Evolutionary conservation across 2,888 invertebrate genomes (phyloP).

Genomic region (Lasioglossum oenotherae): DNA sequence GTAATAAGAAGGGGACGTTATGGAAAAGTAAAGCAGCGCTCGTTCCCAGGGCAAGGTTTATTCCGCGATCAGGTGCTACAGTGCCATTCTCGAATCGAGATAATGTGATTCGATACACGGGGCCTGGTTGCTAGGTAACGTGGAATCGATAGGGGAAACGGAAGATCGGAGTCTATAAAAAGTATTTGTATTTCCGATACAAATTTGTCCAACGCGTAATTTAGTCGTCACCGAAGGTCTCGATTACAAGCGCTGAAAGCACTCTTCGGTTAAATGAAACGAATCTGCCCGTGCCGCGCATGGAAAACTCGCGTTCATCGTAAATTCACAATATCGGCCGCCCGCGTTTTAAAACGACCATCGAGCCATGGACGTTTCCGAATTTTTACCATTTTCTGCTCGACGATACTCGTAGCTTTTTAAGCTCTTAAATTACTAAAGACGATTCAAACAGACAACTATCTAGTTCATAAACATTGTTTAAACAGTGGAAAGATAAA

Average conservation of each 20-base stretch:
- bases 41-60: slow-evolving; percentile 48
- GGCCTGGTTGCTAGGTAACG: slow-evolving; percentile 53
- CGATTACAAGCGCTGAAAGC: background rate
- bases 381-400: background rate
- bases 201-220: slow-evolving; percentile 34
- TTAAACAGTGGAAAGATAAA: background rate
- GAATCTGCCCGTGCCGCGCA: background rate
- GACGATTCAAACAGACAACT: background rate
- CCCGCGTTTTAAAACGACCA: slow-evolving; percentile 1
- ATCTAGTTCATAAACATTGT: background rate
- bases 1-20: slow-evolving; percentile 52
- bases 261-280: slow-evolving; percentile 3
- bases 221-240: slow-evolving; percentile 6
- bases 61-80: slow-evolving; percentile 54
- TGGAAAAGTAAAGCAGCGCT: slow-evolving; percentile 50
- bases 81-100: slow-evolving; percentile 65
- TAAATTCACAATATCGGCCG: slow-evolving; percentile 2
- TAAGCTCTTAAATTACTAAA: background rate
- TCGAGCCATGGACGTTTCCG: background rate
- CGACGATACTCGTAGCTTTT: background rate
- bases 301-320: slow-evolving; percentile 12
- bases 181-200: slow-evolving; percentile 39
- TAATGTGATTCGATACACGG: slow-evolving; percentile 63
- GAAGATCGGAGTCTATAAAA: slow-evolving; percentile 47
- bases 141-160: slow-evolving; percentile 58